Evolutionary conservation across 1,140 invertebrate species (phyloP).

Genomic region (Pseudomyrmex pallidus): DNA sequence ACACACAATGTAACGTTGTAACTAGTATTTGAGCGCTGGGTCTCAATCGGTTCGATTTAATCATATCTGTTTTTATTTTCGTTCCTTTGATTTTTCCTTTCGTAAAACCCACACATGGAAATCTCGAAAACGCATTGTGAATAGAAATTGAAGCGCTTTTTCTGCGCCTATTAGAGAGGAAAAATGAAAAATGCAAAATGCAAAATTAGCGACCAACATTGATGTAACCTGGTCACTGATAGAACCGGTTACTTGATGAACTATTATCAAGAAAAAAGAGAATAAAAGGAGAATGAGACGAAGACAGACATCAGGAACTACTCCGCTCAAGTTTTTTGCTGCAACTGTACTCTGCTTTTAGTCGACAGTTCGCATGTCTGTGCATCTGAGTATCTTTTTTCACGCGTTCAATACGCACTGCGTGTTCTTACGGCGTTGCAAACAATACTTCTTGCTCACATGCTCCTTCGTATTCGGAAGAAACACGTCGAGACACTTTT

Average conservation of each 20-base stretch:
- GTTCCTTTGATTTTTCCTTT: neutral
- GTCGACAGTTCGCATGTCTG: conserved; percentile 72
- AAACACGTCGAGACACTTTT: neutral
- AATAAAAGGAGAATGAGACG: neutral
- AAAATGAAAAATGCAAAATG: neutral
- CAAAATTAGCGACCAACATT: neutral
- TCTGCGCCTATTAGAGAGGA: too few species aligned
- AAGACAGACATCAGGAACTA: neutral
- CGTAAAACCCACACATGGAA: neutral
- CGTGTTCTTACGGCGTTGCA: conserved; percentile 38
- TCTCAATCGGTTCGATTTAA: too few species aligned
- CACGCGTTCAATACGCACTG: conserved; percentile 51
- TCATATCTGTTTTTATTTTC: too few species aligned
- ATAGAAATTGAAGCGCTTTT: too few species aligned
- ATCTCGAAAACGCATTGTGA: too few species aligned
- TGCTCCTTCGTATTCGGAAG: neutral
- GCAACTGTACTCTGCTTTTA: conserved; percentile 71
- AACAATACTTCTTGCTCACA: conserved; percentile 57
- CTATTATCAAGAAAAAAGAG: conserved; percentile 61
- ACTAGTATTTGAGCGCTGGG: too few species aligned
- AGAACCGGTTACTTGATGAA: conserved; percentile 4
- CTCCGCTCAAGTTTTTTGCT: conserved; percentile 36
- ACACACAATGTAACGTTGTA: too few species aligned
- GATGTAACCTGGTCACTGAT: neutral
- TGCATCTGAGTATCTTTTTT: conserved; percentile 68